Percentiles rank a stretch among this genome's conserved stretches.
phyloP scores from a whole-genome alignment of 1,140 invertebrate species.

The Ditylenchus dipsaci region DNA sequence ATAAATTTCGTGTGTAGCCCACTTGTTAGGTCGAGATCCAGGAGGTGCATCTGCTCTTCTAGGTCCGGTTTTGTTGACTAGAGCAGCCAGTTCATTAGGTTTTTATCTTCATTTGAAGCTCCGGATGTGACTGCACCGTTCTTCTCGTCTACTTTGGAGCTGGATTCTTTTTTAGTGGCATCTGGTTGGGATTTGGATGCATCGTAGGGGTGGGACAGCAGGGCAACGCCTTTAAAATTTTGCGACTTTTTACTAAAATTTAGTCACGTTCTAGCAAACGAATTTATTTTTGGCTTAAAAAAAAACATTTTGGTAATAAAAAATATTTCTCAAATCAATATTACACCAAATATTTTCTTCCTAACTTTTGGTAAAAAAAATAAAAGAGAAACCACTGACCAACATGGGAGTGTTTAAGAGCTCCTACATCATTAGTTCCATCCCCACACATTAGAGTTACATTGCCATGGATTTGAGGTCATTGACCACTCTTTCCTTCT shows the following conservation, averaged over 20 bases:
- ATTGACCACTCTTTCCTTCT: constrained; percentile 90
- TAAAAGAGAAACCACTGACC: no score
- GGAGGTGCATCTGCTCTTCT: neutral
- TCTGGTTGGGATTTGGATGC: no score
- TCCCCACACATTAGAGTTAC: constrained; percentile 98
- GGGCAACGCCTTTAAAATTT: constrained; percentile 69
- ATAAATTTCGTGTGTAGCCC: neutral
- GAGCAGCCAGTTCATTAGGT: neutral
- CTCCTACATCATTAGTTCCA: constrained; percentile 99
- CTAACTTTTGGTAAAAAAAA: no score
- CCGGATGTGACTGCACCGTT: neutral
- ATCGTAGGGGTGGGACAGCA: constrained; percentile 72
- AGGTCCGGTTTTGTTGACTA: neutral
- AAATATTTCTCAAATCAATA: constrained; percentile 23
- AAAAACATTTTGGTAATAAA: constrained; percentile 1
- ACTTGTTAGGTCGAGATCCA: constrained; percentile 4
- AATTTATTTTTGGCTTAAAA: no score
- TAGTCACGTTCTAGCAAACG: no score
- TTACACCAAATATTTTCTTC: no score
- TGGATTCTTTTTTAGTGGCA: constrained; percentile 4
- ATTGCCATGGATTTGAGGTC: constrained; percentile 81
- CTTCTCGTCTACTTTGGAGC: neutral
- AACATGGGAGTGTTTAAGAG: constrained; percentile 94
- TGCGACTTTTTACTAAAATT: no score
- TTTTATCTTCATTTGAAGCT: constrained; percentile 5